Evolutionary conservation across 2,888 invertebrate genomes (phyloP).

Genomic region (Lepidocyrtinus sp.): DNA sequence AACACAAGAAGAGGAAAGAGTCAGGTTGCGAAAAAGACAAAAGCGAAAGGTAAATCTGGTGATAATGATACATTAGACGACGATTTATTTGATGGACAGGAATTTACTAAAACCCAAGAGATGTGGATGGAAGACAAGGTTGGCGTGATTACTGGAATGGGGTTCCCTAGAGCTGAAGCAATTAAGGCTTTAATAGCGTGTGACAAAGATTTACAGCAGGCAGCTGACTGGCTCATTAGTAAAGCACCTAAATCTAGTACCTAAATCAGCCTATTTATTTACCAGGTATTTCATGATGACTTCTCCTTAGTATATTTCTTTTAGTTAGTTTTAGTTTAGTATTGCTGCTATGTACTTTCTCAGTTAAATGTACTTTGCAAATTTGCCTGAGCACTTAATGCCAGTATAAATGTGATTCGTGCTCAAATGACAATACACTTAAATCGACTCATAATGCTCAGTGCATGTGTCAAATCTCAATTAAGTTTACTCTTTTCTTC

Average conservation of each 20-base stretch:
- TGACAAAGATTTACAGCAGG: constrained; percentile 64
- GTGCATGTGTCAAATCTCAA: no score
- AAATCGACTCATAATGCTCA: no score
- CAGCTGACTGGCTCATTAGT: constrained; percentile 65
- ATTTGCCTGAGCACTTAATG: no score
- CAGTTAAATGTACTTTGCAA: no score
- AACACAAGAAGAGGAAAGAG: constrained; percentile 47
- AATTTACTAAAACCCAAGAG: neutral
- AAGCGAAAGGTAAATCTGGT: neutral
- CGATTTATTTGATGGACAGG: neutral
- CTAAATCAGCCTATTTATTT: no score
- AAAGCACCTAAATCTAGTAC: constrained; percentile 39
- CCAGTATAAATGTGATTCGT: no score
- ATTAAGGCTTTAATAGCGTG: constrained; percentile 63
- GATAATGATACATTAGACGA: neutral
- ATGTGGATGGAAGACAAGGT: constrained; percentile 65
- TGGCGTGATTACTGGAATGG: constrained; percentile 65
- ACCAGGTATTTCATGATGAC: no score
- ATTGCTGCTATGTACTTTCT: no score
- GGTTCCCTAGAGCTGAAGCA: constrained; percentile 63
- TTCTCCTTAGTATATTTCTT: no score
- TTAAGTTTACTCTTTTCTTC: no score
- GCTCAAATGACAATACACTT: no score
- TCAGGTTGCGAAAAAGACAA: constrained; percentile 13
- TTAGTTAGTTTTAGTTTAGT: no score